A percentile compares a stretch with the other conserved stretches of the same genome.
These are phyloP conservation scores for Dipodomys spectabilis DNA, from an alignment of 2,113 vertebrate genomes.

Conservation along the genomic window DNA sequence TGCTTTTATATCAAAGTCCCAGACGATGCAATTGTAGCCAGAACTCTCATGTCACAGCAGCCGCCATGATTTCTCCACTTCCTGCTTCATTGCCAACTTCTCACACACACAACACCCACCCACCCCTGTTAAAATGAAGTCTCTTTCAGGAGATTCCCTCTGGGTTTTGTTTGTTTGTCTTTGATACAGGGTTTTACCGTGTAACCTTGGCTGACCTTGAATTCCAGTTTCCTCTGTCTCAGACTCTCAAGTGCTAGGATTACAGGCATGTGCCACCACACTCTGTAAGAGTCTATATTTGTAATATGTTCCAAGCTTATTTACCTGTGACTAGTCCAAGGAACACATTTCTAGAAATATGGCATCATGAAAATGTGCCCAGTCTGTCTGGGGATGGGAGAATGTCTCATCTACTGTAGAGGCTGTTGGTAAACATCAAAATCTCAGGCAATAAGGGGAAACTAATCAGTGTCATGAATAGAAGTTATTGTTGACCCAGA, in stretches of 20 bases:
- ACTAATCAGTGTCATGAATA: neutral
- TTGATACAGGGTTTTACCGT: neutral
- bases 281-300: neutral
- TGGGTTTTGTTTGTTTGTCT: too few relatives aligned
- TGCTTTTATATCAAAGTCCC: neutral
- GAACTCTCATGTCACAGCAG: neutral
- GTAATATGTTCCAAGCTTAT: neutral
- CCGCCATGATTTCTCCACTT: neutral
- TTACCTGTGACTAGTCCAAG: neutral
- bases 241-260: neutral
- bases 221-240: neutral
- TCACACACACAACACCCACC: neutral
- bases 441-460: neutral
- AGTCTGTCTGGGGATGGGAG: neutral
- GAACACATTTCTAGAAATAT: neutral
- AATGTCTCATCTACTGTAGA: neutral
- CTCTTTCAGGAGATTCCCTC: neutral
- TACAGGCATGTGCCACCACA: neutral
- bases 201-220: neutral
- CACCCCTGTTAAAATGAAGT: neutral
- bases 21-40: neutral
- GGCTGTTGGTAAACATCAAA: neutral
- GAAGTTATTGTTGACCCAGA: neutral
- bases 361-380: neutral
- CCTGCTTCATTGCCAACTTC: neutral